These are phyloP conservation scores for Drosophila aff. DNA, from an alignment of 1,140 invertebrate species.

Conservation along the genomic window DNA sequence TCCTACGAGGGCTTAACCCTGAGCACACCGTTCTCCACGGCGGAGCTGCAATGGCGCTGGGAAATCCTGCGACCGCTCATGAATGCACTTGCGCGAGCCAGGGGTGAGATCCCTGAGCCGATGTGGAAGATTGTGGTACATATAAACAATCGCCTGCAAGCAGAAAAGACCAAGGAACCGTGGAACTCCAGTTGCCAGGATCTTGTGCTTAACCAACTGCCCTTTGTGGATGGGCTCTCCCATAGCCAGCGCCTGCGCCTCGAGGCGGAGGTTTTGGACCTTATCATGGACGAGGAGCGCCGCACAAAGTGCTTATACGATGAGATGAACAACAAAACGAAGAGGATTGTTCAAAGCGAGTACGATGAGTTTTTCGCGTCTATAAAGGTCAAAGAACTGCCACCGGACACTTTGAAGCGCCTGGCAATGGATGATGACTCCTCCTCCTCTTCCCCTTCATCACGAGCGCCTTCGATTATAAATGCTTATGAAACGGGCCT, in stretches of 20 bases:
- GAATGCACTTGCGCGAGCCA: slow-evolving; percentile 19
- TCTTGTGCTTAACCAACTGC: slow-evolving; percentile 45
- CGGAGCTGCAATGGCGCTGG: slow-evolving; percentile 65
- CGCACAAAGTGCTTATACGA: neutral
- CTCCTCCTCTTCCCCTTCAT: too few species aligned
- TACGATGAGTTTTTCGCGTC: slow-evolving; percentile 49
- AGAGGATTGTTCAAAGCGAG: slow-evolving; percentile 23
- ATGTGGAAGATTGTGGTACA: slow-evolving; percentile 41
- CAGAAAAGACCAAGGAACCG: neutral
- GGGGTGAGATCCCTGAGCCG: slow-evolving; percentile 18
- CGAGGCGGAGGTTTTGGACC: slow-evolving; percentile 42
- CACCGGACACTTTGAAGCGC: neutral
- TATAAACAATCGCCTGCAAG: slow-evolving; percentile 19
- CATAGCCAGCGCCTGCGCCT: slow-evolving; percentile 22
- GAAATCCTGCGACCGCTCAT: slow-evolving; percentile 35
- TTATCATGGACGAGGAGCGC: slow-evolving; percentile 23
- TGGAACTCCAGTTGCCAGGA: neutral
- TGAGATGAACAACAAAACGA: neutral
- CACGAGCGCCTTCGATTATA: neutral
- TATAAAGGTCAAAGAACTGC: slow-evolving; percentile 57
- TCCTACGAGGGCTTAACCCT: slow-evolving; percentile 37
- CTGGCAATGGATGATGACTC: neutral
- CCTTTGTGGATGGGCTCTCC: slow-evolving; percentile 43
- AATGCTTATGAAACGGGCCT: neutral
- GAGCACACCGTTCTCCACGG: slow-evolving; percentile 31